Percentiles rank a stretch among this genome's conserved stretches.
phyloP scores from a whole-genome alignment of 2,888 invertebrate genomes.

The Cataglyphis cursor region DNA sequence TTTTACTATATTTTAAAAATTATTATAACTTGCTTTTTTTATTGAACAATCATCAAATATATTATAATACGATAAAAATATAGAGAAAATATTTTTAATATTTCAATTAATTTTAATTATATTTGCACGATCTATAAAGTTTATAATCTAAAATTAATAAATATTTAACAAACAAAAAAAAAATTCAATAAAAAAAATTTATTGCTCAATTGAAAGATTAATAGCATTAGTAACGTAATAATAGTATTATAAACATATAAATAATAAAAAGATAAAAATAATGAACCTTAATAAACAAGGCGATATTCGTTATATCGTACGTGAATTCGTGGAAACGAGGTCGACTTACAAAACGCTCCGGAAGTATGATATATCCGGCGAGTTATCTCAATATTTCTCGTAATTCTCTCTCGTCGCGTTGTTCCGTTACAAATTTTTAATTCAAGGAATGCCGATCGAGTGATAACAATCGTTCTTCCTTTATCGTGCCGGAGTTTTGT shows the following conservation, averaged over 20 bases:
- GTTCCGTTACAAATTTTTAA: conserved; percentile 35
- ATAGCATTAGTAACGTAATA: background rate
- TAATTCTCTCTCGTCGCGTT: background rate
- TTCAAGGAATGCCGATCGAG: conserved; percentile 16
- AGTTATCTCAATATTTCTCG: conserved; percentile 13
- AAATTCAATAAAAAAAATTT: conserved; percentile 6
- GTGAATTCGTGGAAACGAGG: conserved; percentile 35
- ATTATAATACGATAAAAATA: background rate
- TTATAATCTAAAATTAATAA: background rate
- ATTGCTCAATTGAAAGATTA: background rate
- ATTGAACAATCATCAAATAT: background rate
- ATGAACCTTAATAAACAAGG: conserved; percentile 10
- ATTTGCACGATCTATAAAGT: background rate
- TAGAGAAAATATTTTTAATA: background rate
- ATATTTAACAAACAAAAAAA: background rate
- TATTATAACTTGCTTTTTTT: background rate
- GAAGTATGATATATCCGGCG: conserved; percentile 34
- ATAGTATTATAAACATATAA: background rate
- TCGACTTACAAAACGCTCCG: conserved; percentile 18
- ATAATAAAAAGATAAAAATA: background rate
- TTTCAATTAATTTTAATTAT: background rate
- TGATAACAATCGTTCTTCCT: conserved; percentile 36
- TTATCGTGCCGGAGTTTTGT: conserved; percentile 4
- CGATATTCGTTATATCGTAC: conserved; percentile 45
- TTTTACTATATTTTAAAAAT: no score